Conservation (phyloP, 2,797 vertebrate species). For the Cryptoprocta ferox region DNA sequence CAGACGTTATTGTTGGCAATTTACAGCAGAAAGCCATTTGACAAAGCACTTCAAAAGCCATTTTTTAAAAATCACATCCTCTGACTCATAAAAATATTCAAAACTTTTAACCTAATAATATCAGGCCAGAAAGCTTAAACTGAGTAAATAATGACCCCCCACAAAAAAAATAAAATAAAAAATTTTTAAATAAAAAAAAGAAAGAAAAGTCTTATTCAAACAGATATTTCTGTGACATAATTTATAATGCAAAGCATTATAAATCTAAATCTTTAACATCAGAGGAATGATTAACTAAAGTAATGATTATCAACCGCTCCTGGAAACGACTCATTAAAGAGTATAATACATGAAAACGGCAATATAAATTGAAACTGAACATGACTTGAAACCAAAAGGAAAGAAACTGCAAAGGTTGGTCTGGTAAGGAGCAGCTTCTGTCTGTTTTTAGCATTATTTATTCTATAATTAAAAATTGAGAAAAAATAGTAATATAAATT, state of each 20-base stretch:
- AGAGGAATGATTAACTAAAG: background rate
- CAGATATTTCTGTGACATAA: background rate
- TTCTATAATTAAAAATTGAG: background rate
- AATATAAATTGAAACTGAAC: background rate
- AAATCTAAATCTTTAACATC: background rate
- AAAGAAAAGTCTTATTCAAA: background rate
- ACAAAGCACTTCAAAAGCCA: background rate
- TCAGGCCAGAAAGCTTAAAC: slow-evolving; percentile 9
- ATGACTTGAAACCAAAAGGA: background rate
- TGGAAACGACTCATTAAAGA: background rate
- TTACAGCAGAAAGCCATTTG: background rate
- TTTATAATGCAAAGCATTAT: background rate
- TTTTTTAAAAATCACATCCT: slow-evolving; percentile 8
- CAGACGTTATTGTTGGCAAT: background rate
- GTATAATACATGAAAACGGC: background rate
- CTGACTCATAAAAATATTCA: background rate
- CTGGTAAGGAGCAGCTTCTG: background rate
- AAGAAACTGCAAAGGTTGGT: background rate
- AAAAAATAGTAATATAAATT: slow-evolving; percentile 7
- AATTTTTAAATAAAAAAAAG: too few relatives aligned
- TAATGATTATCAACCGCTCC: background rate
- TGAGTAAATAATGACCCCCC: background rate
- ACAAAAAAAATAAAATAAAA: background rate
- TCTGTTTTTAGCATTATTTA: background rate
- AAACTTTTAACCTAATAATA: slow-evolving; percentile 22